These are phyloP conservation scores for Heteromurus nitidus DNA, from an alignment of 2,888 invertebrate species.

Conservation along the genomic window DNA sequence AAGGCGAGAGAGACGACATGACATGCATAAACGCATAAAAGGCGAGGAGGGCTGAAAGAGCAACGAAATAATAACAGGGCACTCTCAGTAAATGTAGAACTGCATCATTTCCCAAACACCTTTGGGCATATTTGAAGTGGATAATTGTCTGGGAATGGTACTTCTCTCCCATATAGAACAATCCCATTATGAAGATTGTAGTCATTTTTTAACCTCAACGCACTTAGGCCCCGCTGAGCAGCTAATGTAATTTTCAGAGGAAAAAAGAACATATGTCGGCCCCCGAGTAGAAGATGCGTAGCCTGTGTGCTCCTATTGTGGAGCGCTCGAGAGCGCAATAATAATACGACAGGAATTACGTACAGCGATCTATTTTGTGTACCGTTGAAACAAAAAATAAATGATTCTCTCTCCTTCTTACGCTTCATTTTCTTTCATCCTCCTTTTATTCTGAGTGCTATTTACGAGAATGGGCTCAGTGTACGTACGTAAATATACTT, in stretches of 20 bases:
- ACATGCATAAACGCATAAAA: too few species aligned
- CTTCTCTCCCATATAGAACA: constrained; percentile 23
- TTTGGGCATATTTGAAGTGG: constrained; percentile 56
- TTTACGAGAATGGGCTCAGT: too few species aligned
- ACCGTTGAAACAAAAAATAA: background rate
- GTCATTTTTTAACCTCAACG: constrained; percentile 61
- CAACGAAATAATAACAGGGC: constrained; percentile 16
- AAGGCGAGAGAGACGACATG: background rate
- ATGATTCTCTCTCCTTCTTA: background rate
- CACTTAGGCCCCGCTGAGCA: constrained; percentile 48
- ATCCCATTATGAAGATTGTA: constrained; percentile 45
- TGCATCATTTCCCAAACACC: constrained; percentile 52
- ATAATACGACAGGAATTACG: background rate
- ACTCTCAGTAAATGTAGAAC: constrained; percentile 10
- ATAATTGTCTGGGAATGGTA: constrained; percentile 51
- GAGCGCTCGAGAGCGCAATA: background rate
- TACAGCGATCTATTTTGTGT: background rate
- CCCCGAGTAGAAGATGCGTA: background rate
- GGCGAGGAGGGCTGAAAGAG: constrained; percentile 34
- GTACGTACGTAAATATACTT: too few species aligned
- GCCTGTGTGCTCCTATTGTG: background rate
- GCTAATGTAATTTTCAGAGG: constrained; percentile 47
- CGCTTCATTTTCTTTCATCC: background rate
- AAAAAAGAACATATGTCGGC: background rate
- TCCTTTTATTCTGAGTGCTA: background rate